A percentile compares a stretch with the other conserved stretches of the same genome.
These are phyloP conservation scores for Propithecus coquereli DNA, from an alignment of 2,113 vertebrate genomes.

Conservation along the genomic window DNA sequence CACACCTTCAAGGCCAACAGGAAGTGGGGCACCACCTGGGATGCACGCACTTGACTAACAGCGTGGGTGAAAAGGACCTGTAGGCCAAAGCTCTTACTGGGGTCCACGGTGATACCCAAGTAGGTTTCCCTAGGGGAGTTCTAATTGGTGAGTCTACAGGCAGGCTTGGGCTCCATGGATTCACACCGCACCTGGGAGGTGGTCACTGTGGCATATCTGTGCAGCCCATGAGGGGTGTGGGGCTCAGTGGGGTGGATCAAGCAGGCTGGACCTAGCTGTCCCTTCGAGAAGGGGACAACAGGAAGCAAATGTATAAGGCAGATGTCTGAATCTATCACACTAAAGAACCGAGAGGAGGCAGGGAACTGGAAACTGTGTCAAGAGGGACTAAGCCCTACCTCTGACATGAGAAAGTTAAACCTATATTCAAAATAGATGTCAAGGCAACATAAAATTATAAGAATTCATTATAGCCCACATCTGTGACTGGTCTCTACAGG, in stretches of 20 bases:
- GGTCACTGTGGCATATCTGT: not conserved
- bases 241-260: not conserved
- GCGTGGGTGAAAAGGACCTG: too few species aligned
- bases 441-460: not conserved
- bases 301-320: too few species aligned
- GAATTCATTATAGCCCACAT: not conserved
- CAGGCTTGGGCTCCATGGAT: not conserved
- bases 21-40: not conserved
- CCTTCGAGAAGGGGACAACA: too few species aligned
- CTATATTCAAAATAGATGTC: not conserved
- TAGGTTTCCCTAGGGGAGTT: not conserved
- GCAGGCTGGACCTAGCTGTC: not conserved
- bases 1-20: not conserved
- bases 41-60: not conserved
- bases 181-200: not conserved
- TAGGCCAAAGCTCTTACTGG: not conserved
- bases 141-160: not conserved
- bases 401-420: not conserved
- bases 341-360: not conserved
- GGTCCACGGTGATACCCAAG: not conserved
- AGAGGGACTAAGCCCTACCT: not conserved
- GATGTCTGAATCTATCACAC: not conserved
- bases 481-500: not conserved
- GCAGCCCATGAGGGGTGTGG: not conserved
- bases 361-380: not conserved